These are phyloP conservation scores for Cataglyphis hispanica DNA, from an alignment of 1,140 invertebrate species.

Conservation along the genomic window DNA sequence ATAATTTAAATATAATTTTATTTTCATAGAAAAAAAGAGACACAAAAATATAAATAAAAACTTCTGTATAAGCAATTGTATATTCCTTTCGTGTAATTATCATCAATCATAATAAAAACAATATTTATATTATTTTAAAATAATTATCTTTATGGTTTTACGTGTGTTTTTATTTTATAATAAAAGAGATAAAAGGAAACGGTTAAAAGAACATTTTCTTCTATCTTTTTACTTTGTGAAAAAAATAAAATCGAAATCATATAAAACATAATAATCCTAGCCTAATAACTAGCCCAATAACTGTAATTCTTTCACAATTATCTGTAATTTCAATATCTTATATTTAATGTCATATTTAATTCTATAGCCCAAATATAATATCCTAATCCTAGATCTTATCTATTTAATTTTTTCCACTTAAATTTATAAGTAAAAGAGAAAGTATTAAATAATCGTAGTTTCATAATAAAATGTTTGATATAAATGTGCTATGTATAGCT, in stretches of 20 bases:
- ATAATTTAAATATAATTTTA: conserved; percentile 23
- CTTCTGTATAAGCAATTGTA: background rate
- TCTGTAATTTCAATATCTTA: background rate
- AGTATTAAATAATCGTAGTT: conserved; percentile 1
- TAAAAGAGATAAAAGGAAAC: too few relatives aligned
- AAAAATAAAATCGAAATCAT: background rate
- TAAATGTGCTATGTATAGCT: background rate
- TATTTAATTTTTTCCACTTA: background rate
- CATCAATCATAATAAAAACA: background rate
- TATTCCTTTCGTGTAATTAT: background rate
- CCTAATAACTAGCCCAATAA: too few relatives aligned
- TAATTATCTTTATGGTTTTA: background rate
- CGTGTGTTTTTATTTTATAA: background rate
- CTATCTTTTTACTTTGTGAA: background rate
- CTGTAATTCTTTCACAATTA: background rate
- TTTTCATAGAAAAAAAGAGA: background rate
- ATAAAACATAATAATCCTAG: background rate
- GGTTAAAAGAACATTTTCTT: too few relatives aligned
- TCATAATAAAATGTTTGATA: background rate
- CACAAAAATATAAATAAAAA: background rate
- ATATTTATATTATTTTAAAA: background rate
- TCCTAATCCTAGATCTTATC: background rate
- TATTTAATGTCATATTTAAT: background rate
- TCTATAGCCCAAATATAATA: background rate
- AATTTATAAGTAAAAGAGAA: background rate